Percentiles rank a stretch among this genome's conserved stretches.
These are phyloP conservation scores for Syngnathus floridae DNA, from an alignment of 2,113 vertebrate genomes.

Conservation along the genomic window DNA sequence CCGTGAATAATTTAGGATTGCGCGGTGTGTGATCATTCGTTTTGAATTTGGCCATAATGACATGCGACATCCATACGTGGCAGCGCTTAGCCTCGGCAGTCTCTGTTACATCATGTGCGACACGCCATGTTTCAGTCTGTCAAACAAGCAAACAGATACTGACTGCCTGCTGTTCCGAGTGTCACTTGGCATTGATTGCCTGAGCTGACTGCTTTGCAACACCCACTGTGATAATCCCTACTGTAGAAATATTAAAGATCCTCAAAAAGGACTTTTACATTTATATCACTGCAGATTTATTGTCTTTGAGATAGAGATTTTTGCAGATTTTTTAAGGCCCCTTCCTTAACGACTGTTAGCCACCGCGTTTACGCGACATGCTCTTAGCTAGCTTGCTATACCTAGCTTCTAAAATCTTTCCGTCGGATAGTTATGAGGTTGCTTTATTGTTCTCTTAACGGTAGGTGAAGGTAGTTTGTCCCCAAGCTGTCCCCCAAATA, in stretches of 20 bases:
- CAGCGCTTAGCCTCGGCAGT: no score
- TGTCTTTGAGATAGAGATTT: no score
- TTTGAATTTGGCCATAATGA: constrained; percentile 11
- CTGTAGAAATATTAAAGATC: constrained; percentile 29
- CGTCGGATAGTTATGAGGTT: no score
- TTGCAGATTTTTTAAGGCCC: no score
- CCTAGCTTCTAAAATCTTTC: no score
- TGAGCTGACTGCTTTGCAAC: constrained; percentile 31
- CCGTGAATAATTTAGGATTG: neutral
- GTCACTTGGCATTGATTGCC: constrained; percentile 21
- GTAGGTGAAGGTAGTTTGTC: no score
- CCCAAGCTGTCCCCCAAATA: no score
- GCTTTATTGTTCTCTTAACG: no score
- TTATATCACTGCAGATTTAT: constrained; percentile 6
- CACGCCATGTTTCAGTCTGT: constrained; percentile 14
- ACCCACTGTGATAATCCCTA: constrained; percentile 32
- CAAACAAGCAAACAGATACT: constrained; percentile 14
- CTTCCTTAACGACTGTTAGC: no score
- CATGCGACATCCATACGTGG: neutral
- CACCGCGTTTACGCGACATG: no score
- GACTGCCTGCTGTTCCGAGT: constrained; percentile 31
- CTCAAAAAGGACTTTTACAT: constrained; percentile 8
- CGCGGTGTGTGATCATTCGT: neutral
- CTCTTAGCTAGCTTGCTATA: no score
- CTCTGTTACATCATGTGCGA: constrained; percentile 14